Percentiles rank a stretch among this genome's conserved stretches.
Conservation (phyloP, 1,140 invertebrate genomes). For the Drosophila guanche region DNA sequence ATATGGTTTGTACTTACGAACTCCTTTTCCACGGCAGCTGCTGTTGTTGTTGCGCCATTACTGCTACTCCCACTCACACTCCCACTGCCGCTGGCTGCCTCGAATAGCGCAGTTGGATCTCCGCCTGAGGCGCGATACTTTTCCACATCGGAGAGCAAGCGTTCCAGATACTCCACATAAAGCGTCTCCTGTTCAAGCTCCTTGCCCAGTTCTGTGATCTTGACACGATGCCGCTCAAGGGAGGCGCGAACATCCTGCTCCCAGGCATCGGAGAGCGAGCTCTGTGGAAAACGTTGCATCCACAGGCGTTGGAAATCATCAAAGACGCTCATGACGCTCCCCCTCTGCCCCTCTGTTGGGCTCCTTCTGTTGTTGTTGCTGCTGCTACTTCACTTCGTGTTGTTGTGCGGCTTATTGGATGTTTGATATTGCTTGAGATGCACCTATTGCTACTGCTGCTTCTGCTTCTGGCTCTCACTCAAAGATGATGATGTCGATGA, state of each 20-base stretch:
- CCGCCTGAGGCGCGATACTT: constrained; percentile 87
- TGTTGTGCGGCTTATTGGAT: not conserved
- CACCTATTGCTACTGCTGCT: constrained; percentile 14
- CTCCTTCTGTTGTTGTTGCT: constrained; percentile 13
- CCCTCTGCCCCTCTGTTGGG: constrained; percentile 8
- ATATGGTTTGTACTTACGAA: constrained; percentile 55
- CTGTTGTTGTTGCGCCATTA: constrained; percentile 14
- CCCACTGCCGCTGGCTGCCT: constrained; percentile 65
- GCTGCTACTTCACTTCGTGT: constrained; percentile 9
- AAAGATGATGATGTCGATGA: constrained; percentile 38
- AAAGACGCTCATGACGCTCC: constrained; percentile 90
- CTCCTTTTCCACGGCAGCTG: constrained; percentile 58
- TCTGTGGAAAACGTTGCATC: constrained; percentile 94
- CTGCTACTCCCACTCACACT: constrained; percentile 27
- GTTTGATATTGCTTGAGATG: not conserved
- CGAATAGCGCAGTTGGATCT: constrained; percentile 80
- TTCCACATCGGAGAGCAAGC: constrained; percentile 91
- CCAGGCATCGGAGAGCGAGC: constrained; percentile 94
- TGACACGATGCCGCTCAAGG: constrained; percentile 93
- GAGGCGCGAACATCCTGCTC: constrained; percentile 95
- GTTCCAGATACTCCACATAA: constrained; percentile 94
- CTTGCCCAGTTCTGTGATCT: constrained; percentile 90
- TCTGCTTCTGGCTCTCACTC: constrained; percentile 14
- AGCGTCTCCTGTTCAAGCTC: constrained; percentile 95
- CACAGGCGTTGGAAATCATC: constrained; percentile 94